Evolutionary conservation across 2,113 vertebrate genomes (phyloP).

Genomic region (Oncorhynchus tshawytscha): DNA sequence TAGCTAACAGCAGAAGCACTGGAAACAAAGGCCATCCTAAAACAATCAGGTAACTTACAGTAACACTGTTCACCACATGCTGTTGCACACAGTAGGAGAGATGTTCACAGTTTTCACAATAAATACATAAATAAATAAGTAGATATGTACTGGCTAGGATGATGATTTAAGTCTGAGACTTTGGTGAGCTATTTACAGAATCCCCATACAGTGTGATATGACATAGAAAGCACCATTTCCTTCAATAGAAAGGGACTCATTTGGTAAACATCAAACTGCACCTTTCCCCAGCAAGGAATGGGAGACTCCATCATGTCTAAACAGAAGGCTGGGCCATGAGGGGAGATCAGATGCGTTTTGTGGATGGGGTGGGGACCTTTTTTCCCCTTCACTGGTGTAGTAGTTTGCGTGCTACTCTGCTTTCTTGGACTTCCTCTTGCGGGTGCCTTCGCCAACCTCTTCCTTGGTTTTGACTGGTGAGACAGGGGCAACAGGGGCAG

Average conservation of each 20-base stretch:
- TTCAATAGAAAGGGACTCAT: slow-evolving; percentile 60
- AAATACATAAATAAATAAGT: slow-evolving; percentile 54
- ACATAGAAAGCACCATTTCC: slow-evolving; percentile 61
- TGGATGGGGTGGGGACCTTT: neutral
- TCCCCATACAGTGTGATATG: slow-evolving; percentile 56
- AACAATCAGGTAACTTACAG: slow-evolving; percentile 30
- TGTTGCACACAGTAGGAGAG: slow-evolving; percentile 34
- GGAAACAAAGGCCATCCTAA: slow-evolving; percentile 22
- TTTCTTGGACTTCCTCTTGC: slow-evolving; percentile 95
- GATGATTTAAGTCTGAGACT: slow-evolving; percentile 43
- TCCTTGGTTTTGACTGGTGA: slow-evolving; percentile 87
- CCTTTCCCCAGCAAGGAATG: slow-evolving; percentile 53
- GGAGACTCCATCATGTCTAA: slow-evolving; percentile 47
- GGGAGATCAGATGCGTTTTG: slow-evolving; percentile 37
- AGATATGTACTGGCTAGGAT: slow-evolving; percentile 44
- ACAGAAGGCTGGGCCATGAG: slow-evolving; percentile 23
- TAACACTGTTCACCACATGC: slow-evolving; percentile 42
- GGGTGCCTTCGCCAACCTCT: slow-evolving; percentile 89
- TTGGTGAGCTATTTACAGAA: slow-evolving; percentile 68
- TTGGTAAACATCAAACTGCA: slow-evolving; percentile 59
- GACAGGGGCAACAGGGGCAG: slow-evolving; percentile 47
- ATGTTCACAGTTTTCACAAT: slow-evolving; percentile 27
- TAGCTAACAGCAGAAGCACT: slow-evolving; percentile 8
- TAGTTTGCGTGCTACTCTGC: slow-evolving; percentile 74
- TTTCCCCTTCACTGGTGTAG: slow-evolving; percentile 3